Percentiles rank a stretch among this genome's conserved stretches.
phyloP scores from a whole-genome alignment of 2,797 vertebrate genomes.

The Gymnodraco acuticeps region DNA sequence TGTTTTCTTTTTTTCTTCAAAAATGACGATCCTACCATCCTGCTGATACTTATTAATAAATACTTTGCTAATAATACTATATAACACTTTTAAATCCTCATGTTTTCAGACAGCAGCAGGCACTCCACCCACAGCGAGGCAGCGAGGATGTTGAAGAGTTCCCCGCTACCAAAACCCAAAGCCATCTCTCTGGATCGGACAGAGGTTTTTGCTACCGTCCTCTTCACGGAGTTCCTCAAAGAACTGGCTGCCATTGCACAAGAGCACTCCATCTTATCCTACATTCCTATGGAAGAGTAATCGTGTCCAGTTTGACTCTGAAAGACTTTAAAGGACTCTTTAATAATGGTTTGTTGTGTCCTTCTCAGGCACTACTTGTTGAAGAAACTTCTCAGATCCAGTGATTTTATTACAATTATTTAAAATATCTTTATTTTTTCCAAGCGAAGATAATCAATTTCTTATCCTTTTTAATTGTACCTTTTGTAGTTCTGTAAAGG shows the following conservation, averaged over 20 bases:
- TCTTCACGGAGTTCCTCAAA: slow-evolving; percentile 98
- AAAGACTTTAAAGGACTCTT: slow-evolving; percentile 34
- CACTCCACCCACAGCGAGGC: slow-evolving; percentile 74
- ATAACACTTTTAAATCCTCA: background rate
- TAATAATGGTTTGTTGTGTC: slow-evolving; percentile 51
- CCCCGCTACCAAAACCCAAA: slow-evolving; percentile 83
- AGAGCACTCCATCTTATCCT: slow-evolving; percentile 95
- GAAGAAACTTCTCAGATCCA: slow-evolving; percentile 55
- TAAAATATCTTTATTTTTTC: slow-evolving; percentile 65
- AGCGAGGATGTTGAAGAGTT: slow-evolving; percentile 74
- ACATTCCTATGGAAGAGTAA: slow-evolving; percentile 89
- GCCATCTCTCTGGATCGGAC: slow-evolving; percentile 88
- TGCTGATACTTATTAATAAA: slow-evolving; percentile 33
- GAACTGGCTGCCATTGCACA: slow-evolving; percentile 96
- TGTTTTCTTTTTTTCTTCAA: slow-evolving; percentile 24
- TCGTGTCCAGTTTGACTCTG: slow-evolving; percentile 18
- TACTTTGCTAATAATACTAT: background rate
- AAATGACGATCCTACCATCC: slow-evolving; percentile 10
- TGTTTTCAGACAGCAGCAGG: slow-evolving; percentile 77
- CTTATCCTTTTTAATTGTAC: slow-evolving; percentile 18
- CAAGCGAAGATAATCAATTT: slow-evolving; percentile 51
- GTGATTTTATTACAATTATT: slow-evolving; percentile 37
- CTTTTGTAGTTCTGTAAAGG: slow-evolving; percentile 25
- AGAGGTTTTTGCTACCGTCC: slow-evolving; percentile 91
- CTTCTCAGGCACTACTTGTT: slow-evolving; percentile 84